Evolutionary conservation across 2,888 invertebrate genomes (phyloP), one percentile per base, ranked within the genome.

Genomic region (Mimumesa dahlbomi): DNA sequence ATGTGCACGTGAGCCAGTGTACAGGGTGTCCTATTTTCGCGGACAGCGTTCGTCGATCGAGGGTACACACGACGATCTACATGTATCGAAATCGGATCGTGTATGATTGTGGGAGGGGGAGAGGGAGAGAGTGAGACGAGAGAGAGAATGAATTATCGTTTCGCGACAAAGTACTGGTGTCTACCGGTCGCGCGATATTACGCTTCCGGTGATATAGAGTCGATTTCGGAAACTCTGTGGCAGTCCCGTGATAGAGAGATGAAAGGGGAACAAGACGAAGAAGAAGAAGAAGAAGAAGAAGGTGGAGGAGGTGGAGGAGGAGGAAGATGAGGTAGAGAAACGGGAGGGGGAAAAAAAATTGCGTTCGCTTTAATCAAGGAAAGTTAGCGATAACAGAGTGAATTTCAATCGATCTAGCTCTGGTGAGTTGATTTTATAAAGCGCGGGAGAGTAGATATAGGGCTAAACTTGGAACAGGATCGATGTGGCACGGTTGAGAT

Each of bases 371-470:
- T 63, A 63, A 68, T 68, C 57, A 57, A 52, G 34, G 31, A 19
- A 46, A 63, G 63, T 57, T 52, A 34, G 45, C 63, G 49, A 63
- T 57, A 59, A 61, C 65, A 49, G 42, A 19, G 61, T 48, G 56
- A 62, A 56, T 63, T 52, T 38, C 52, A 40, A 48, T 63, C 56
- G 56, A 53, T 42, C 29, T n/a, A 31, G 43, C 48, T 46, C 1
- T 9, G 18, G 5, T 11, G 7, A 11, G 38, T 67, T 43, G 66
- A 45, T 54, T 54, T 49, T 34, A 40, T 40, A 40, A 40, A 40
- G 14, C 5, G 6, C 4, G 36, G n/a, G 40, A 40, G 40, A 40
- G 40, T 6, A 11, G 16, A 40, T 5, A 16, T 5, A 1, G 40
- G 5, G 34, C 18, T 16, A 18, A 49, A 48, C 13, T 22, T 22